Evolutionary conservation across 2,888 invertebrate species (phyloP).

Genomic region (Alsophila aescularia): DNA sequence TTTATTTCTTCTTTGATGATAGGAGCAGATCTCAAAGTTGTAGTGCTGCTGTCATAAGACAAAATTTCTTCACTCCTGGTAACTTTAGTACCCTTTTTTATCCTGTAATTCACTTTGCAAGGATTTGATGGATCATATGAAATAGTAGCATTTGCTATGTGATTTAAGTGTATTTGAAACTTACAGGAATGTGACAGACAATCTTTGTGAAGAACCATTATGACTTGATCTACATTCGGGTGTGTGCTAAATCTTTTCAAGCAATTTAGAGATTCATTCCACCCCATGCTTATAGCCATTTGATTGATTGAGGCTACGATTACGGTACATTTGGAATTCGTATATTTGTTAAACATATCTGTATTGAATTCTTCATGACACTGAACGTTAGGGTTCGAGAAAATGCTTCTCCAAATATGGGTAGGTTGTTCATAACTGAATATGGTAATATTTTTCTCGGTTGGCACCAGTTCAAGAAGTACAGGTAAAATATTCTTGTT

Average conservation of each 20-base stretch:
- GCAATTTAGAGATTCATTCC: constrained; percentile 61
- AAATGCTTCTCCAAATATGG: constrained; percentile 60
- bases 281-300: constrained; percentile 68
- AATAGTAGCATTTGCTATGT: constrained; percentile 71
- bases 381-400: constrained; percentile 48
- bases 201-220: constrained; percentile 78
- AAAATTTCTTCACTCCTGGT: constrained; percentile 71
- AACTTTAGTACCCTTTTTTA: constrained; percentile 83
- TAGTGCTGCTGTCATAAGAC: constrained; percentile 59
- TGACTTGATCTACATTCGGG: constrained; percentile 57
- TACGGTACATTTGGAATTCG: constrained; percentile 52
- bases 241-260: constrained; percentile 52
- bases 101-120: constrained; percentile 60
- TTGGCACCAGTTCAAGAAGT: constrained; percentile 54
- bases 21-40: constrained; percentile 54
- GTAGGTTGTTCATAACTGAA: constrained; percentile 69
- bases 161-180: constrained; percentile 70
- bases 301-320: constrained; percentile 76
- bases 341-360: constrained; percentile 44
- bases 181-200: constrained; percentile 69
- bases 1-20: constrained; percentile 55
- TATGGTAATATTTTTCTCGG: constrained; percentile 54
- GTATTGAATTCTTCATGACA: constrained; percentile 53
- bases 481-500: constrained; percentile 67
- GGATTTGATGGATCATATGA: constrained; percentile 54